Base-by-base conservation (phyloP, 30 jellyfish, hydroid and myxozoan genomes). In the Pelagia noctiluca region DNA sequence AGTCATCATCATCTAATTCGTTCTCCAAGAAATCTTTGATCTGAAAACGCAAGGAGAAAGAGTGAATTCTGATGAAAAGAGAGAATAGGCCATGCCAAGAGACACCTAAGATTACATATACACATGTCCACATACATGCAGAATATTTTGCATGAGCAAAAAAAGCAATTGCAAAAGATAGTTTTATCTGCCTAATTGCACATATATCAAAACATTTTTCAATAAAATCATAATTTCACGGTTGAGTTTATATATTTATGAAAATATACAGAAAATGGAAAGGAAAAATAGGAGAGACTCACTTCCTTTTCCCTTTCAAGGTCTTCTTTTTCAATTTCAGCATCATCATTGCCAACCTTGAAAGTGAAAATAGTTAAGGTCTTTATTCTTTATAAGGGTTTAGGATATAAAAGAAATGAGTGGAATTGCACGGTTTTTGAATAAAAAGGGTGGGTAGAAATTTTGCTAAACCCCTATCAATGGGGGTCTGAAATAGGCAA, bases 1-100 rank as follows among this genome's bases (percentile, higher is more conserved):
- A 75, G 24, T 77, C 91, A 68, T 78, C 98, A 63, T 91, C 98
- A 50, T 85, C 89, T 53, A 91, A 64, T 64, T 91, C 96, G 54
- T 85, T 34, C 4, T 64, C 98, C 30, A 91, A 78, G 53, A 91
- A 78, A 13, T 75, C 96, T 73, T 91, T 91, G 26, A 91, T 69
- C 98, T 90, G 68, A 24, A 60, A 79, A 36, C 3, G 2, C 18
- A 25, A 11, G 1, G 18, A 3, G 2, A 25, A 30, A 25, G 21
- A 3, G 69, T 33, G n/a, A 13, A 31, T 23, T n/a, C 33, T 24
- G 0, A 74, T 2, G 25, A 22, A 19, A 54, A 49, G 57, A 42
- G 57, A 42, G 16, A 42, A 42, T 5, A 42, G 57, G 12, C 57
- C 57, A 5, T 42, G 12, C 16, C 57, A 42, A 42, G 16, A 16